Base-by-base conservation (phyloP, 2,888 invertebrate species). In the Zhengitettix transpicula region DNA sequence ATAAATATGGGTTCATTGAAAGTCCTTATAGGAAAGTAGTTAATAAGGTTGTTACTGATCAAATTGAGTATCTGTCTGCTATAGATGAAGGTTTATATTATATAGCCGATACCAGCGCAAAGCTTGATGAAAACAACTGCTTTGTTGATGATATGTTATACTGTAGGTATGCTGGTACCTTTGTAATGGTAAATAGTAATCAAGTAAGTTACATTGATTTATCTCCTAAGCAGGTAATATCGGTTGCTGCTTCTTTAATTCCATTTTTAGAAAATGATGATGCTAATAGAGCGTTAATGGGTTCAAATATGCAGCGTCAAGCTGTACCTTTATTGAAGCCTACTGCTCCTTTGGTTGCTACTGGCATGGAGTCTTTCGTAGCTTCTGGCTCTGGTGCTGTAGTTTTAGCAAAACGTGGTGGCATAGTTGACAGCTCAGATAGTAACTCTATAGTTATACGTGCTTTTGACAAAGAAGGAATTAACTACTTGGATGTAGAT, bases 221-320 rank as follows among this genome's bases (percentile, higher is more conserved):
- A 15, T 47, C 60, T 15, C 40, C 57, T 12, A 28, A 52, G 2
- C 62, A 62, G 41, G 16, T 62, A 40, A 42, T 57, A 2, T 61
- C 61, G 9, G 59, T 62, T 7, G 56, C 54, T 9, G 59, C 61
- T 41, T 55, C 61, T 3, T 52, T 62, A n/a, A 61, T 62, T 40
- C 62, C 62, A 17, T 62, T 62, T 52, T 41, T 62, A 14, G 60
- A 61, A 52, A 42, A 62, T 44, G 57, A 62, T 47, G 62, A 62
- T 52, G 61, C 62, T 1, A 62, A 61, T 41, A 41, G 62, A 52
- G 58, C 61, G 1, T 54, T 62, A 9, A 62, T 62, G 62, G 62
- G 62, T 9, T 17, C 61, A 10, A 62, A 62, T 28, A 62, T 62
- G 62, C 54, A 58, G 42, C 54, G 62, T 16, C 62, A 62, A 41